These are phyloP conservation scores for Leptopilina boulardi DNA, from an alignment of 1,140 invertebrate species.

Conservation along the genomic window DNA sequence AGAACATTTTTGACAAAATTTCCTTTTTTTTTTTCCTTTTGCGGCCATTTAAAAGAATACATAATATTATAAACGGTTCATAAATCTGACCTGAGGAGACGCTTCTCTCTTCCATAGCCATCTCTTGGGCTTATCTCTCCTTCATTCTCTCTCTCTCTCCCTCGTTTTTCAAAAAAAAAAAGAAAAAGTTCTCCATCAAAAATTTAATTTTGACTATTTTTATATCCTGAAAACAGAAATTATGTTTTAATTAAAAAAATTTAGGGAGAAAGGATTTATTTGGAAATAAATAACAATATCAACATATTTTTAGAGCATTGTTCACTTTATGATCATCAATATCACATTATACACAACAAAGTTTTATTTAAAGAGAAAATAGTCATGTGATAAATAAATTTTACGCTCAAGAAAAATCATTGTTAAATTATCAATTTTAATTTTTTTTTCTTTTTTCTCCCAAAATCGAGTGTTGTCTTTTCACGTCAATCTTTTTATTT, in stretches of 20 bases:
- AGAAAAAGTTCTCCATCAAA: too few relatives aligned
- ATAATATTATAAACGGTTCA: conserved; percentile 10
- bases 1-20: neutral
- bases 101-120: too few relatives aligned
- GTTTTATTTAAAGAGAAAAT: conserved; percentile 39
- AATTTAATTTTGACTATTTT: too few relatives aligned
- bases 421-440: conserved; percentile 18
- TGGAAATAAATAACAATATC: neutral
- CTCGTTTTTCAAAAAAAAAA: too few relatives aligned
- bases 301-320: conserved; percentile 44
- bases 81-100: conserved; percentile 3
- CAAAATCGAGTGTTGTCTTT: neutral
- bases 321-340: conserved; percentile 50
- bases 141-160: too few relatives aligned
- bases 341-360: conserved; percentile 56
- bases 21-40: neutral
- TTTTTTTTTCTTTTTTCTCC: neutral
- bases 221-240: too few relatives aligned
- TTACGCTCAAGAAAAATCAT: neutral
- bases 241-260: neutral
- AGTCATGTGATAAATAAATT: conserved; percentile 49
- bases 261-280: neutral
- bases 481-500: too few relatives aligned
- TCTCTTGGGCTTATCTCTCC: too few relatives aligned
- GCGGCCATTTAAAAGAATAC: neutral